phyloP scores from a whole-genome alignment of 53 echinoderm and acorn worm species.

The Paelopatides confundens region DNA sequence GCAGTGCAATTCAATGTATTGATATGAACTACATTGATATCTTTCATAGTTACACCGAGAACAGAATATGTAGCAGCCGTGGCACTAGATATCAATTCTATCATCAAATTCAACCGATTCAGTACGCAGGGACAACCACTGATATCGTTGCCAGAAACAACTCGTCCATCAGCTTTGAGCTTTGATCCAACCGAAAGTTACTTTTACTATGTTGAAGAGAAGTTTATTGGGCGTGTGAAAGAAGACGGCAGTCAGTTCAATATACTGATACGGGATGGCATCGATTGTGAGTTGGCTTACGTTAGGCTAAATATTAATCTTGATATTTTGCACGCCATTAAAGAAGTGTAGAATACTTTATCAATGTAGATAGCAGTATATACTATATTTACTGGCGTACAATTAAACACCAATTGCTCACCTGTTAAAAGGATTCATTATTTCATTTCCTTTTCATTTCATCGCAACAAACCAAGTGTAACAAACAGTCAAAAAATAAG shows the following conservation, averaged over 20 bases:
- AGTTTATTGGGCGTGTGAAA: background rate
- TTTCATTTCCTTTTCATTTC: too few relatives aligned
- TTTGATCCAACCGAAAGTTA: background rate
- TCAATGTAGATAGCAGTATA: too few relatives aligned
- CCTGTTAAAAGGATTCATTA: too few relatives aligned
- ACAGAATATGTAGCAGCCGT: background rate
- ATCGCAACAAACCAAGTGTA: too few relatives aligned
- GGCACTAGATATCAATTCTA: background rate
- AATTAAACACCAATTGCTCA: too few relatives aligned
- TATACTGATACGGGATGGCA: background rate
- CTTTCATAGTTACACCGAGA: background rate
- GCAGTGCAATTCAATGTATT: background rate
- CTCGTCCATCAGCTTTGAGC: background rate
- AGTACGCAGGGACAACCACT: background rate
- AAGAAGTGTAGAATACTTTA: too few relatives aligned
- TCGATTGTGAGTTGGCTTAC: background rate
- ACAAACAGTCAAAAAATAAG: too few relatives aligned
- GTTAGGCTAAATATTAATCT: too few relatives aligned
- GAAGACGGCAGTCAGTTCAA: background rate
- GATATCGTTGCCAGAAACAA: background rate
- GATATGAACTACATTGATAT: background rate
- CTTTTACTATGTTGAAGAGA: background rate
- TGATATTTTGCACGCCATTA: too few relatives aligned
- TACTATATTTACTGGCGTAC: too few relatives aligned
- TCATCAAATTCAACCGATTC: background rate